Evolutionary conservation across 1,140 invertebrate species (phyloP).

Genomic region (Acyrthosiphon pisum): DNA sequence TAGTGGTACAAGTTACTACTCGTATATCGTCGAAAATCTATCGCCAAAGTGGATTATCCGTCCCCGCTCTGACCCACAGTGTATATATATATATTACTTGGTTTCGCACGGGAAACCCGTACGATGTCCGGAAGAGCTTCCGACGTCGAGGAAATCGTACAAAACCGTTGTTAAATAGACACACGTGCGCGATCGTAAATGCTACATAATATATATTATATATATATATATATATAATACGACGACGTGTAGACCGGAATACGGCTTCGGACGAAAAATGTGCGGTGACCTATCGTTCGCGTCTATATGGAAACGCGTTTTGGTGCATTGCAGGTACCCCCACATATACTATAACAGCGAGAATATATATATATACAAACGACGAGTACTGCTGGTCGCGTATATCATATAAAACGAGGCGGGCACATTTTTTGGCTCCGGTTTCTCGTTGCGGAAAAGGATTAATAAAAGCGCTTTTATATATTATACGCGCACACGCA

Average conservation of each 20-base stretch:
- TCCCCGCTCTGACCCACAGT: background rate
- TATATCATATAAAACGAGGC: background rate
- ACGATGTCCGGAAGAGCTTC: constrained; percentile 32
- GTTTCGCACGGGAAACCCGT: background rate
- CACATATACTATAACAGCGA: background rate
- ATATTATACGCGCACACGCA: background rate
- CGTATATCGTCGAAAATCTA: constrained; percentile 9
- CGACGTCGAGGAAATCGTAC: constrained; percentile 35
- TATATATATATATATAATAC: background rate
- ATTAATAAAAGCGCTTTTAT: constrained; percentile 20
- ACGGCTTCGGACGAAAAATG: constrained; percentile 5
- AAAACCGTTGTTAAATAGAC: constrained; percentile 28
- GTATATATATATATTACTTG: background rate
- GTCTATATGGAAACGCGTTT: background rate
- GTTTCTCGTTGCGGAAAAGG: constrained; percentile 31
- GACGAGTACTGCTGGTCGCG: background rate
- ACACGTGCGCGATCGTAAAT: background rate
- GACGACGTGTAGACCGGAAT: background rate
- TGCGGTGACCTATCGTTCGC: background rate
- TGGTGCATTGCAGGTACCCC: constrained; percentile 46
- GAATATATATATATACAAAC: background rate
- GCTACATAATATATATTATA: background rate
- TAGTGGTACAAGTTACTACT: background rate
- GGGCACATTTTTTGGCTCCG: constrained; percentile 41
- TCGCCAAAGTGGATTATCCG: constrained; percentile 22